Base-by-base conservation (phyloP, 2,113 vertebrate genomes). In the Proterorhinus semilunaris region DNA sequence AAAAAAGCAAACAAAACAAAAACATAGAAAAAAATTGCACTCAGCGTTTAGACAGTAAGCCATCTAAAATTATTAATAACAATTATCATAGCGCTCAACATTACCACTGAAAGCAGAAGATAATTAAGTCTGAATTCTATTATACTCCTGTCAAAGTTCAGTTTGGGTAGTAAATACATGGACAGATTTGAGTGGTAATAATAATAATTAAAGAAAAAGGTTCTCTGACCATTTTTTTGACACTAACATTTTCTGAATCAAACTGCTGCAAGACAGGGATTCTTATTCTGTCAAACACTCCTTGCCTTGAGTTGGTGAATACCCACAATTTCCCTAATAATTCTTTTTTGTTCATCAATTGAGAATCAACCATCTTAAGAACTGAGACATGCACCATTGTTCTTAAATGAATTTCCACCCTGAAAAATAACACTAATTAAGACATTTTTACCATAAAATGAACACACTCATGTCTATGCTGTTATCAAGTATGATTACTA, bases 81-180 rank as follows among this genome's bases (percentile, higher is more conserved):
- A 84, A 81, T 82, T 78, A 89, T 83, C 82, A 76, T 71, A 90
- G 84, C 83, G 86, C 69, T 88, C 76, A 87, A 88, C 72, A 72
- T 83, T 69, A 89, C 83, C 82, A 84, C 82, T 84, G 78, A 85
- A 90, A 91, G 90, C 87, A 79, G 84, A 74, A 52, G 67, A 79
- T 84, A 75, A 72, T 83, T 89, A 73, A 83, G 88, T 91, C 90
- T 87, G 86, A 90, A 90, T 89, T 88, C 63, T 86, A 88, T 88
- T 81, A 49, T 46, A 74, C 80, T 83, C 81, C 73, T 72, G 17
- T 63, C 45, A 59, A 21, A 16, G 61, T 66, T 75, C 17, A 11
- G 53, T 55, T 55, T 6, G 53, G 53, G 53, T 11, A 55, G 17
- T 10, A 17, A 3, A 11, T 55, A 55, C 48, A 45, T 68, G 68